Evolutionary conservation across 2,113 vertebrate species (phyloP), one percentile per base, ranked within the genome.

Genomic region (Phocoena sinus): DNA sequence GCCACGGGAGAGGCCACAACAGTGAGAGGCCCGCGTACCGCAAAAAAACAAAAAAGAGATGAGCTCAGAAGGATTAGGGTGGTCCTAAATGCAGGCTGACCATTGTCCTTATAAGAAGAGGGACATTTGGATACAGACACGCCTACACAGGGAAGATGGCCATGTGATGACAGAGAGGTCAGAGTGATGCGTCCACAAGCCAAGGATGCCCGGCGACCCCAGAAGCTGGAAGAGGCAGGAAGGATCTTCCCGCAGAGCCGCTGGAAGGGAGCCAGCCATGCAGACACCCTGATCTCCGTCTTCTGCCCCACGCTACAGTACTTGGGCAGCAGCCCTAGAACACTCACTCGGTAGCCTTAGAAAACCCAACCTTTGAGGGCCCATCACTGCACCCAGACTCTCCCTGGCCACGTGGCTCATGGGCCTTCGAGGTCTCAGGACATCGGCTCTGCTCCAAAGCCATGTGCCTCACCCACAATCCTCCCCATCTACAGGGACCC

Each of bases 271-370:
- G 9, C 12, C 41, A 6, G 26, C 7, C 11, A 63, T 12, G 56
- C 9, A 0, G 4, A 38, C 2, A 0, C 14, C 8, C 53, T 3
- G 15, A 41, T 3, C 65, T n/a, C 21, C 23, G 31, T 31, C 36
- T 8, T 33, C 33, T 36, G 38, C 11, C 14, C 68, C 13, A n/a
- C 15, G 10, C 47, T 6, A 9, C 0, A 15, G 63, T 14, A 2
- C 41, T 13, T 14, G 14, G 68, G 65, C 3, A 12, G 86, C 10
- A 41, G 79, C 21, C 79, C 41, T 2, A 3, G 41, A 8, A 44
- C 15, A 36, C 6, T 4, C n/a, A 26, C 28, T 10, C 0, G 0
- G 14, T 1, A 0, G 38, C 20, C 18, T 13, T 18, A 6, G n/a
- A 26, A 41, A 25, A 13, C 67, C n/a, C 13, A 1, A 23, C 10